A percentile compares a stretch with the other conserved stretches of the same genome.
phyloP scores from a whole-genome alignment of 2,113 vertebrate genomes.

The Mormoops blainvillei region DNA sequence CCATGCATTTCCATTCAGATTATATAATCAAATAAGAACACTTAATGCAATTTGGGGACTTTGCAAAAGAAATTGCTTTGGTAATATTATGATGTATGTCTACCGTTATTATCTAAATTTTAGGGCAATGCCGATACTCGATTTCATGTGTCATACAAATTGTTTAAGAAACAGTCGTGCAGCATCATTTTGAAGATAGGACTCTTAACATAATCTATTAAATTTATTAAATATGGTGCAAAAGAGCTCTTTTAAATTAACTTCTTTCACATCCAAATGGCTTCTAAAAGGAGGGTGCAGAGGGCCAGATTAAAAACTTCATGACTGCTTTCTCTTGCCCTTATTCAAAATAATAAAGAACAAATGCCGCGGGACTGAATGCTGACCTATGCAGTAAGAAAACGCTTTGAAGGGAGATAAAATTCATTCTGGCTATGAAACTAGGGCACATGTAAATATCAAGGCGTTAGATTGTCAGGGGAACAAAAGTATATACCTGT shows the following conservation, averaged over 20 bases:
- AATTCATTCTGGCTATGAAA: slow-evolving; percentile 25
- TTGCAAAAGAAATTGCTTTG: slow-evolving; percentile 62
- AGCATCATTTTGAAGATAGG: slow-evolving; percentile 70
- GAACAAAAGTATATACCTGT: slow-evolving; percentile 85
- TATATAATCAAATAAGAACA: slow-evolving; percentile 64
- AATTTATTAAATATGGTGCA: slow-evolving; percentile 63
- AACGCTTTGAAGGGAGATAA: slow-evolving; percentile 33
- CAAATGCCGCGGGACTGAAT: not conserved
- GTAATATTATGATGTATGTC: slow-evolving; percentile 74
- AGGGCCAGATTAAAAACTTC: not conserved
- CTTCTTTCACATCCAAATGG: slow-evolving; percentile 36
- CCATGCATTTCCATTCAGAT: slow-evolving; percentile 59
- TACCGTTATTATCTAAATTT: slow-evolving; percentile 75
- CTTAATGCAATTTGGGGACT: slow-evolving; percentile 62
- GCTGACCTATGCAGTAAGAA: slow-evolving; percentile 1
- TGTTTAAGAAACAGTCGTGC: slow-evolving; percentile 73
- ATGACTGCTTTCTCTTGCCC: not conserved
- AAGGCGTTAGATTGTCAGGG: slow-evolving; percentile 31
- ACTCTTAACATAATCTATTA: slow-evolving; percentile 72
- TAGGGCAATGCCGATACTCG: slow-evolving; percentile 72
- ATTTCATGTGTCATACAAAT: slow-evolving; percentile 72
- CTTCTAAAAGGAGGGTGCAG: slow-evolving; percentile 32
- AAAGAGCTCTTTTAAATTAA: slow-evolving; percentile 67
- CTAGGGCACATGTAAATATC: slow-evolving; percentile 40
- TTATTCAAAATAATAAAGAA: not conserved